phyloP scores from a whole-genome alignment of 1,140 invertebrate species.

The Drosophila ogumai region DNA sequence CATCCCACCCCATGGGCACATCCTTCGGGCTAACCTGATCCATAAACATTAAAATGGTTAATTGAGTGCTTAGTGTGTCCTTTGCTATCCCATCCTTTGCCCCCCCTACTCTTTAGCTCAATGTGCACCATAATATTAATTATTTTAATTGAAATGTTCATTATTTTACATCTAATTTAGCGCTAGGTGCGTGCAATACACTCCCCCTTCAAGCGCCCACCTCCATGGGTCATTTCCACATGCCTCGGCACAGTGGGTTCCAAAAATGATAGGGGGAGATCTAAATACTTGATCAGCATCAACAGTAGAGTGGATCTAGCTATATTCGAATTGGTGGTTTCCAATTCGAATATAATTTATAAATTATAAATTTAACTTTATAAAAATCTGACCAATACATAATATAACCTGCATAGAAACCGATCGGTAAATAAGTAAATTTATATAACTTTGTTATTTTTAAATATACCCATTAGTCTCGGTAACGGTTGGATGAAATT shows the following conservation, averaged over 20 bases:
- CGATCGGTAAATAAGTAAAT: not conserved
- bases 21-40: slow-evolving; percentile 51
- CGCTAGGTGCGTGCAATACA: slow-evolving; percentile 51
- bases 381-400: not conserved
- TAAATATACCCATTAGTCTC: not conserved
- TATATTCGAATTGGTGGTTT: not conserved
- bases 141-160: slow-evolving; percentile 85
- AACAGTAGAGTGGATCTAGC: not conserved
- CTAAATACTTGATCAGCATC: not conserved
- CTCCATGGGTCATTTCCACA: slow-evolving; percentile 22
- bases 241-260: slow-evolving; percentile 16
- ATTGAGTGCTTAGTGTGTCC: slow-evolving; percentile 82
- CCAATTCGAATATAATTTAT: not conserved
- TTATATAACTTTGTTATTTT: not conserved
- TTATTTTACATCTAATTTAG: slow-evolving; percentile 84
- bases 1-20: slow-evolving; percentile 18
- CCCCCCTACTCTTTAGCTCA: not conserved
- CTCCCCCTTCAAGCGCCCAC: slow-evolving; percentile 9
- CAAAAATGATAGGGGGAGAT: not conserved
- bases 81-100: slow-evolving; percentile 26
- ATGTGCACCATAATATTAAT: slow-evolving; percentile 77
- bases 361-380: not conserved
- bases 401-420: not conserved
- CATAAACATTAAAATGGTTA: slow-evolving; percentile 84
- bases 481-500: not conserved